These are phyloP conservation scores for human (Homo sapiens) DNA, from an alignment of 2,113 vertebrate species.

Conservation along the genomic window GRCh38 chr1:80523501-80524000, in stretches of 20 bases:
- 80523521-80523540: background rate
- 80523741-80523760: background rate
- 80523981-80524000: background rate
- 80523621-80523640: background rate
- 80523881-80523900: background rate
- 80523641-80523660: background rate
- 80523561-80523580: background rate
- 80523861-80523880: background rate
- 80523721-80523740: background rate
- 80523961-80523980: background rate
- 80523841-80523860: background rate
- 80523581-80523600: background rate
- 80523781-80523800: conserved; percentile 50
- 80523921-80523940: background rate
- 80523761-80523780: background rate
- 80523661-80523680: background rate
- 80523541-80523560: background rate
- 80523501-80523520: background rate
- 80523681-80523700: conserved; percentile 51
- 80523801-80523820: background rate
- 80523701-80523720: conserved; percentile 47
- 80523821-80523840: conserved; percentile 39
- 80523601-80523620: background rate
- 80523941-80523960: background rate
- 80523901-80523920: conserved; percentile 9